Evolutionary conservation across 2,113 vertebrate genomes (phyloP), one percentile per base, ranked within the genome.

Genomic region (Macaca mulatta): DNA sequence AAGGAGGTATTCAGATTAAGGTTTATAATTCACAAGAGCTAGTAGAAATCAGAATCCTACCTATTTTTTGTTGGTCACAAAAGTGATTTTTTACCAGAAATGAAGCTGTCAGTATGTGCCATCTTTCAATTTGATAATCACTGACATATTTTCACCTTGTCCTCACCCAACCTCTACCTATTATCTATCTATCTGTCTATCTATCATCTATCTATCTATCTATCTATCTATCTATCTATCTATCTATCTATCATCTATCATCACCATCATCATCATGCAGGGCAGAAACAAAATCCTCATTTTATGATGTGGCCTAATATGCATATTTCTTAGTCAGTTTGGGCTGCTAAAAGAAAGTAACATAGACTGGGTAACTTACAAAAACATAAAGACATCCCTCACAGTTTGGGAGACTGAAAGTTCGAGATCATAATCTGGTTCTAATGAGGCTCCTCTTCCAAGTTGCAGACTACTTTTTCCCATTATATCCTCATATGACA

Each of bases 41-140:
- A 14, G 70, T 61, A 70, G 25, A 5, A 94, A 45, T 80, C 64
- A 84, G 40, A 16, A 75, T 90, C 22, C 45, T 8, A 27, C 40
- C 0, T 70, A 25, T 30, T 70, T 85, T 69, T 80, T 50, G 48
- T 59, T 57, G 4, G 32, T 82, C 23, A 82, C 27, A 17, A 55
- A 70, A 79, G 8, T 90, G 70, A 52, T 59, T 94, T 94, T 96
- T 93, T 70, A 80, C 23, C 55, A 93, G 35, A 83, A 80, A 91
- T 93, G 1, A 75, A 64, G 6, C 14, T 84, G 11, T 83, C 32
- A 55, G 6, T 35, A 3, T 48, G 8, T 72, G 25, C 80, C 25
- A 88, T 45, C 18, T 81, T 72, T 78, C 45, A 78, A 3, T 89
- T 81, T 93, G 32, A 70, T 38, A 95, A 38, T 43, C 23, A 40